Base-by-base conservation (phyloP, 2,113 vertebrate genomes). In the Erpornis zantholeuca region DNA sequence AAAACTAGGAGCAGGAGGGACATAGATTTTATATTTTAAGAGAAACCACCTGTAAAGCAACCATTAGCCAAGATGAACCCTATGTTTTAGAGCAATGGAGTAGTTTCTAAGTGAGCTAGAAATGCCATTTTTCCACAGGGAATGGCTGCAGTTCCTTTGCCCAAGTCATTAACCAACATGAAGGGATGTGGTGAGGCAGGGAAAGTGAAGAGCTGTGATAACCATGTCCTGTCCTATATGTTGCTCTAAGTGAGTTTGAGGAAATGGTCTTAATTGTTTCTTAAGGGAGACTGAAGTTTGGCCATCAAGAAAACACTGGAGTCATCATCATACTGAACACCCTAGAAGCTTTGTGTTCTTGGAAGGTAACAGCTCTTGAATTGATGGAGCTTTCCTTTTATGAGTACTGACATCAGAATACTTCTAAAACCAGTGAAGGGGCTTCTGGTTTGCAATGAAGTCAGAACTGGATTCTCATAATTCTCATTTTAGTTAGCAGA, bases 121-220 rank as follows among this genome's bases (percentile, higher is more conserved):
- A 71, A 63, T 71, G 40, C 7, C 6, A 2, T 45, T 78, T 75
- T 20, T 54, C 33, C 16, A 10, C 17, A 53, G 28, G 53, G 35
- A 65, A 29, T 68, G 75, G 33, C 23, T 59, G 54, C 70, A 47
- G 35, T 33, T 70, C 12, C 44, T 81, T 60, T 69, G 54, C 23
- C 18, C 0, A 0, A 20, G 52, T 49, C 31, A 12, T n/a, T 38
- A 47, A n/a, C 11, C 54, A 21, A 2, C 3, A 1, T 4, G 38
- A 52, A 52, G 21, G 63, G 35, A 6, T 7, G 13, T 15, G 45
- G 22, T 20, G 11, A 4, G 24, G 17, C 45, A 40, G 59, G 5
- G 25, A 24, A 19, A 54, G 24, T 4, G 12, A 23, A 33, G 7
- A 36, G 49, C 47, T 71, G 42, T 27, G 24, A 18, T n/a, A 9